phyloP scores from a whole-genome alignment of 2,888 invertebrate species.

The Operophtera brumata region DNA sequence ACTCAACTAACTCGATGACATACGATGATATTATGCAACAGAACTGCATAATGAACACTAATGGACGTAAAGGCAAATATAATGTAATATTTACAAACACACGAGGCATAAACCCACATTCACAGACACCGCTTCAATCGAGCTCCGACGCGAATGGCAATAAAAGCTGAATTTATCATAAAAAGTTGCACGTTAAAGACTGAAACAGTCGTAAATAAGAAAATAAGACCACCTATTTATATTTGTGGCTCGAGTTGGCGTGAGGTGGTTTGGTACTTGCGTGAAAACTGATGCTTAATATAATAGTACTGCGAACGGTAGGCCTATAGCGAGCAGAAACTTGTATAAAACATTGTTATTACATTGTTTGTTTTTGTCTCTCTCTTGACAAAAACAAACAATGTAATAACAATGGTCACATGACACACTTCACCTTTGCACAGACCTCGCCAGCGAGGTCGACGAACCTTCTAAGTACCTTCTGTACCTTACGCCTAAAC shows the following conservation, averaged over 20 bases:
- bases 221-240: constrained; percentile 75
- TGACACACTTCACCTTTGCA: too few relatives aligned
- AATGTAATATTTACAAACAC: constrained; percentile 53
- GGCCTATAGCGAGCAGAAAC: too few relatives aligned
- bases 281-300: too few relatives aligned
- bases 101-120: constrained; percentile 61
- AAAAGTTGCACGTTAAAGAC: constrained; percentile 74
- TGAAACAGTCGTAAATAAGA: constrained; percentile 73
- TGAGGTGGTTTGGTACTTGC: constrained; percentile 47
- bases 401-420: too few relatives aligned
- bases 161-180: constrained; percentile 73
- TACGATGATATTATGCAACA: background rate
- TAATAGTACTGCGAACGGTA: too few relatives aligned
- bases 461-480: too few relatives aligned
- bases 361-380: too few relatives aligned
- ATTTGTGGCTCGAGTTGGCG: constrained; percentile 49
- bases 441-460: too few relatives aligned
- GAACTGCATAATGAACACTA: constrained; percentile 40
- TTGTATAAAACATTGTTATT: too few relatives aligned
- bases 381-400: too few relatives aligned
- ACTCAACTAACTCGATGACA: too few relatives aligned
- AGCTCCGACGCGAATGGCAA: constrained; percentile 50
- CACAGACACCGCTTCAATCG: constrained; percentile 52
- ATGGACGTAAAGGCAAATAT: constrained; percentile 45
- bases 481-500: too few relatives aligned